Evolutionary conservation across 2,113 vertebrate species (phyloP).

Genomic region (Trematocara macrostoma): DNA sequence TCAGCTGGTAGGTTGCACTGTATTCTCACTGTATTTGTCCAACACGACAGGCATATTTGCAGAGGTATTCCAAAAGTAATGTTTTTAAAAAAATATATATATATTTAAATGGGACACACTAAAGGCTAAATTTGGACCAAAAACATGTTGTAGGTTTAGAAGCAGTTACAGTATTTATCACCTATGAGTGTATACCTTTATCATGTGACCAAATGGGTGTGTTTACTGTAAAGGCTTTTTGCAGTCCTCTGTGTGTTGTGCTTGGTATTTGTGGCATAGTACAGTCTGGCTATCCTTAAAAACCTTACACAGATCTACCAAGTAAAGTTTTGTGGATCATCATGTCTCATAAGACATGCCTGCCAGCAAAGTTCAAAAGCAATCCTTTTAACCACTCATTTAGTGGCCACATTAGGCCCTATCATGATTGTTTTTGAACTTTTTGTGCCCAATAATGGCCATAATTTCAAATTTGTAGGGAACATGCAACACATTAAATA

Average conservation of each 20-base stretch:
- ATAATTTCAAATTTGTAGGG: background rate
- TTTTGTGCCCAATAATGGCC: background rate
- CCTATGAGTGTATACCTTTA: background rate
- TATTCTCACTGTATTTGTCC: background rate
- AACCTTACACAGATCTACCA: background rate
- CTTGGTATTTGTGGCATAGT: background rate
- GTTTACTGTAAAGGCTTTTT: background rate
- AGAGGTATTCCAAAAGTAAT: background rate
- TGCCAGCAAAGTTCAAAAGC: background rate
- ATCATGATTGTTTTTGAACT: background rate
- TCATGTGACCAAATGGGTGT: background rate
- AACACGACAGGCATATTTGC: background rate
- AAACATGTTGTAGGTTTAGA: background rate
- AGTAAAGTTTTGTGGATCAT: background rate
- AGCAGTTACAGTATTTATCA: background rate
- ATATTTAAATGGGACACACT: background rate
- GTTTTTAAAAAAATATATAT: background rate
- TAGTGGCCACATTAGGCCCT: background rate
- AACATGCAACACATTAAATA: background rate
- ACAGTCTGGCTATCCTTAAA: rapidly evolving
- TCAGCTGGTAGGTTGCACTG: slow-evolving; percentile 19
- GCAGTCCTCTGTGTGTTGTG: background rate
- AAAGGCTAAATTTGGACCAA: background rate
- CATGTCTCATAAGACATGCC: background rate
- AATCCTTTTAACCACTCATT: background rate